Evolutionary conservation across 1,140 invertebrate species (phyloP), one percentile per base, ranked within the genome.

Genomic region (Eumaeus atala): DNA sequence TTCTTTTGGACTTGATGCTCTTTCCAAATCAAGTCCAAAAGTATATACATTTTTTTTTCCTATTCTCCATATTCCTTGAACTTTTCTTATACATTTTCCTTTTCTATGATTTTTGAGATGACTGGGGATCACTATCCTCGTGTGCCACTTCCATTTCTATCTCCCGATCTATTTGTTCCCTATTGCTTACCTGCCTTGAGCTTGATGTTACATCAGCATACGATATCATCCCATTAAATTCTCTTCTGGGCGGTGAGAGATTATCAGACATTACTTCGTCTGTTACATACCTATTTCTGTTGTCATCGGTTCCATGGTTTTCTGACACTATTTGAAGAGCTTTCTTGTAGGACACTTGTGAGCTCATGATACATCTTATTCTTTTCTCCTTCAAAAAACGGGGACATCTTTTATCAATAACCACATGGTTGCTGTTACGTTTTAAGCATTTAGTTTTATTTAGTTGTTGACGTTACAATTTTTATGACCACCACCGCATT

Each of bases 341-440:
- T 33, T 28, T 58, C n/a, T 51, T 48, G 38, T 62, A 69, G 4
- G 59, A 62, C 9, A 48, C 42, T 34, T 60, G 59, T n/a, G 35
- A 9, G 4, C 48, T 28, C 64, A 69, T 66, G 9, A 66, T 56
- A 21, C 14, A 14, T 17, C 67, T 17, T 4, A 69, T 54, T 21
- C 40, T 11, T 37, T 66, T 70, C 52, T 70, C 67, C 54, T 62
- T 63, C 21, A 48, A 14, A 54, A 54, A 64, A n/a, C 56, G 40
- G 3, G 67, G 67, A 11, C 64, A 69, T 10, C n/a, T 34, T 51
- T 57, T 63, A 17, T 54, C 49, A 1, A 69, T 34, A 9, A 58
- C 50, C 56, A 68, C 61, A 52, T 68, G 60, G 0, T 17, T 6
- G 1, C 66, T 63, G 11, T 61, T 52, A 37, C 66, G 65, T 44